Conservation (phyloP, 2,888 invertebrate genomes). For the Eucriotettix oculatus region DNA sequence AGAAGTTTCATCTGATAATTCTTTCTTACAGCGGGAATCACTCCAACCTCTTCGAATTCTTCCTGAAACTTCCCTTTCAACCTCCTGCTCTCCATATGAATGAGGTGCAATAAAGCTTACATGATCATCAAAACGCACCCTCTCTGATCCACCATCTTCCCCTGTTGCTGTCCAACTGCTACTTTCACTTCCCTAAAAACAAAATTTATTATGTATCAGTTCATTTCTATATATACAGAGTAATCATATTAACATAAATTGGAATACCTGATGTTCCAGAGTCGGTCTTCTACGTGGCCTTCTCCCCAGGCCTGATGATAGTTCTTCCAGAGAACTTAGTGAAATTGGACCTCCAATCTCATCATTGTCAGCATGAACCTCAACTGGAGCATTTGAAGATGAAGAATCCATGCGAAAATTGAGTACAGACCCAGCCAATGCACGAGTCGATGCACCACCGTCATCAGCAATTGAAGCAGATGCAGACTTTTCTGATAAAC, state of each 20-base stretch:
- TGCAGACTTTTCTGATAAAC: conserved; percentile 49
- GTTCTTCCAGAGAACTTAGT: conserved; percentile 29
- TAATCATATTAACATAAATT: not conserved
- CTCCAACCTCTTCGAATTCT: not conserved
- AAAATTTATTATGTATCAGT: not conserved
- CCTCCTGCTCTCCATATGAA: conserved; percentile 2
- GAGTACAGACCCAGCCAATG: conserved; percentile 58
- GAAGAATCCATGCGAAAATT: conserved; percentile 37
- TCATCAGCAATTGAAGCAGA: conserved; percentile 45
- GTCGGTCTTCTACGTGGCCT: conserved; percentile 23
- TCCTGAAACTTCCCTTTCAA: not conserved
- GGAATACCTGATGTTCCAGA: conserved; percentile 18
- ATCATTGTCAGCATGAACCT: conserved; percentile 17
- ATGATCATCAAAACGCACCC: conserved; percentile 47
- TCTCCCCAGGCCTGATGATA: conserved; percentile 22
- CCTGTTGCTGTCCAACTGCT: conserved; percentile 23
- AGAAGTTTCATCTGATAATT: not conserved
- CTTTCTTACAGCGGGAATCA: not conserved
- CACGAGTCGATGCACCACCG: conserved; percentile 53
- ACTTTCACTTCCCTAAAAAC: conserved; percentile 23
- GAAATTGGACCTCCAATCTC: conserved; percentile 25
- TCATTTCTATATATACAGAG: too few relatives aligned
- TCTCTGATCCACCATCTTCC: conserved; percentile 39
- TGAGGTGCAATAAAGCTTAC: conserved; percentile 33
- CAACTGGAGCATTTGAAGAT: conserved; percentile 10